phyloP scores from a whole-genome alignment of 2,888 invertebrate genomes.

The Drosophila yooni region DNA sequence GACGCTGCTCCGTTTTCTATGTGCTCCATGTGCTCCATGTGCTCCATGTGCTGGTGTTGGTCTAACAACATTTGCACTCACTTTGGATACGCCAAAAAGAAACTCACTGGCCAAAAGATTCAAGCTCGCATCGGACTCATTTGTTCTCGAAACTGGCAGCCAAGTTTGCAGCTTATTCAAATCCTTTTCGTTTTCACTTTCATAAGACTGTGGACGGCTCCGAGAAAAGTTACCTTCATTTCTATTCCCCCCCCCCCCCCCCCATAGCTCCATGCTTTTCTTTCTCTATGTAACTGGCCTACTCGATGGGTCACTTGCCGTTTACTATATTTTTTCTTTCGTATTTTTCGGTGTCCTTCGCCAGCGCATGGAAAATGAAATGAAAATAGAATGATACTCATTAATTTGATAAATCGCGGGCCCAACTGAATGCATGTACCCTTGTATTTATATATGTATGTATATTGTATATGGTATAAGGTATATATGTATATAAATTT shows the following conservation, averaged over 20 bases:
- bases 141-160: slow-evolving; percentile 29
- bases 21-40: slow-evolving; percentile 17
- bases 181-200: slow-evolving; percentile 48
- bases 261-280: slow-evolving; percentile 5
- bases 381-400: slow-evolving; percentile 84
- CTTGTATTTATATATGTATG: slow-evolving; percentile 23
- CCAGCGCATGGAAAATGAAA: slow-evolving; percentile 74
- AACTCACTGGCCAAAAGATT: slow-evolving; percentile 22
- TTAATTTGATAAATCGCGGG: slow-evolving; percentile 84
- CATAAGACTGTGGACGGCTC: not conserved
- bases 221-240: slow-evolving; percentile 62
- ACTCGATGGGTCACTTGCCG: slow-evolving; percentile 45
- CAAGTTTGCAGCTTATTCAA: slow-evolving; percentile 44
- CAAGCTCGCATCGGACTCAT: slow-evolving; percentile 34
- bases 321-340: slow-evolving; percentile 33
- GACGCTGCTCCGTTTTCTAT: slow-evolving; percentile 22
- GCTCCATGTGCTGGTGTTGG: slow-evolving; percentile 31
- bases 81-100: slow-evolving; percentile 37
- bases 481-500: slow-evolving; percentile 10
- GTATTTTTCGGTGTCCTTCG: slow-evolving; percentile 45
- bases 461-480: slow-evolving; percentile 10
- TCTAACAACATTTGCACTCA: slow-evolving; percentile 63
- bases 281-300: slow-evolving; percentile 1
- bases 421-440: slow-evolving; percentile 44
- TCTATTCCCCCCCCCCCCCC: slow-evolving; percentile 51